Conservation (phyloP, 64 coral and sea anemone genomes). For the Dendronephthya gigantea region DNA sequence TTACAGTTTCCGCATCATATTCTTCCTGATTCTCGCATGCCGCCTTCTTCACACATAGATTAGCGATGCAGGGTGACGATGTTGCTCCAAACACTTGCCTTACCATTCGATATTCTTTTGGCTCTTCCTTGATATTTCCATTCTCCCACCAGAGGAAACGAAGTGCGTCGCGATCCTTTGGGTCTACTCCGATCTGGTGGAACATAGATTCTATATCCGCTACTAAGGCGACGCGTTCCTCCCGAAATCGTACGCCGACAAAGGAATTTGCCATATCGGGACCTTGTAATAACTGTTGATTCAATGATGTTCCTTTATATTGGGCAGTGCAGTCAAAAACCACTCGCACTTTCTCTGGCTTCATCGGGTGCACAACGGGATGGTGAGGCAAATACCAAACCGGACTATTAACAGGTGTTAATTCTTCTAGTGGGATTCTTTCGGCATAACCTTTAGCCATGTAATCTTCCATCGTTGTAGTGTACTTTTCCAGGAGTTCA, state of each 20-base stretch:
- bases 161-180: background rate
- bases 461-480: conserved; percentile 13
- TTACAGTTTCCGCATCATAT: background rate
- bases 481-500: conserved; percentile 14
- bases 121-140: background rate
- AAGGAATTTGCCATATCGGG: conserved; percentile 30
- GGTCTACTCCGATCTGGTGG: background rate
- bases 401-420: background rate
- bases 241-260: background rate
- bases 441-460: conserved; percentile 20
- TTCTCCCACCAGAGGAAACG: conserved; percentile 9
- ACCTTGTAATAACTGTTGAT: conserved; percentile 29
- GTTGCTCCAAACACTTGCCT: background rate
- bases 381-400: background rate
- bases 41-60: background rate
- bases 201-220: background rate
- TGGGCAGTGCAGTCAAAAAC: conserved; percentile 35
- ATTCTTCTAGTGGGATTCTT: background rate
- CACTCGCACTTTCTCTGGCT: conserved; percentile 28
- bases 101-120: background rate
- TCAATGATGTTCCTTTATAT: conserved; percentile 20
- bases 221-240: background rate
- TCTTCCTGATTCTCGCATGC: background rate
- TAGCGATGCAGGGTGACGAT: background rate
- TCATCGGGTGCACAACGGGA: background rate